Conservation (phyloP, 2,797 vertebrate genomes). For the Furcifer pardalis region DNA sequence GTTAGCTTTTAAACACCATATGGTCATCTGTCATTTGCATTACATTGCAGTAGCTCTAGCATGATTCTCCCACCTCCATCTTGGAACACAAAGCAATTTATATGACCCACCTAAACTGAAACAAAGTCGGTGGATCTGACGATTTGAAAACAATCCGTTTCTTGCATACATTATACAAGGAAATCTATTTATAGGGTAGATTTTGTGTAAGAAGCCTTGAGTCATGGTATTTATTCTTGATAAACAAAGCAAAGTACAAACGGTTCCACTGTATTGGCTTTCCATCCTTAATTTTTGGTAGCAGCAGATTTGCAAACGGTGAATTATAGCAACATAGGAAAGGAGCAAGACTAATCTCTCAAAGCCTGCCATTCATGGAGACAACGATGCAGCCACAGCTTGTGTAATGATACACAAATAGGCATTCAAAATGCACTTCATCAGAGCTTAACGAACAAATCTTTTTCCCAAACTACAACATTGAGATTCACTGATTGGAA, state of each 20-base stretch:
- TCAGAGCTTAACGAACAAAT: conserved; percentile 26
- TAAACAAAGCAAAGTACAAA: conserved; percentile 41
- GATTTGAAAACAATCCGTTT: background rate
- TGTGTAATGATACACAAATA: conserved; percentile 41
- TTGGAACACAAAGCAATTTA: conserved; percentile 1
- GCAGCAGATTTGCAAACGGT: conserved; percentile 35
- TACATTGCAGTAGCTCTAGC: background rate
- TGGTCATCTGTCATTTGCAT: background rate
- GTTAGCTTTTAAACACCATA: background rate
- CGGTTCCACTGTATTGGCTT: conserved; percentile 27
- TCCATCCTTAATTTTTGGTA: conserved; percentile 47
- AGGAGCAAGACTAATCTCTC: conserved; percentile 53
- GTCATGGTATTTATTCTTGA: background rate
- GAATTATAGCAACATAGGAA: conserved; percentile 53
- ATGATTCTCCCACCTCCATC: background rate
- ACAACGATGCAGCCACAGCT: conserved; percentile 27
- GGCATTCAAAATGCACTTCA: conserved; percentile 41
- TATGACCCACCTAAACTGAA: background rate
- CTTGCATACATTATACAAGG: conserved; percentile 7
- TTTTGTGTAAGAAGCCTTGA: conserved; percentile 13
- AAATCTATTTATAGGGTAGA: conserved; percentile 15
- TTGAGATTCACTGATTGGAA: conserved; percentile 26
- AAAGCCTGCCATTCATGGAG: conserved; percentile 41
- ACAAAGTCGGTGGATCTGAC: background rate
- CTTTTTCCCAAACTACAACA: conserved; percentile 30